phyloP scores from a whole-genome alignment of 2,797 vertebrate species.

The Varecia variegata region DNA sequence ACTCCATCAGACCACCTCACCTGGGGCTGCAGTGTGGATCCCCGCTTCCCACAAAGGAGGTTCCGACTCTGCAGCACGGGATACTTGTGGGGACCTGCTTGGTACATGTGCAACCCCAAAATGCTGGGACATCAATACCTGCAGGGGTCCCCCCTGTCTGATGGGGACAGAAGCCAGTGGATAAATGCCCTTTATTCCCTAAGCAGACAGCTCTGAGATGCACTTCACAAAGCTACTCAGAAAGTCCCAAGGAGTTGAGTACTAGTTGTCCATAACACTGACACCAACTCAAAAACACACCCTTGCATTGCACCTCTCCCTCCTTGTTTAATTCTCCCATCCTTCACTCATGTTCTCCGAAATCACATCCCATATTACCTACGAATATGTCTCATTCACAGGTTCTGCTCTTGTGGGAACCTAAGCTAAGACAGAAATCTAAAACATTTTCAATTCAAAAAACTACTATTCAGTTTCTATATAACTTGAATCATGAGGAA shows the following conservation, averaged over 20 bases:
- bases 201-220: neutral
- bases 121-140: neutral
- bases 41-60: neutral
- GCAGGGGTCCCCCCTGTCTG: too few species aligned
- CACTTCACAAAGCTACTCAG: neutral
- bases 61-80: neutral
- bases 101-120: neutral
- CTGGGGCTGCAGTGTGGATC: rapidly evolving
- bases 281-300: rapidly evolving
- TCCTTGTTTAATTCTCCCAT: neutral
- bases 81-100: neutral
- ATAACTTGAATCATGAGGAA: neutral
- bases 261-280: rapidly evolving
- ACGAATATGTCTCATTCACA: neutral
- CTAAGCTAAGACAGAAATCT: neutral
- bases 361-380: neutral
- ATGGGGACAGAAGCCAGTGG: neutral
- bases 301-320: neutral
- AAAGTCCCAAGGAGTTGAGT: neutral
- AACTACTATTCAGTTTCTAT: neutral
- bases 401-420: neutral
- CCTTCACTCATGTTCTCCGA: neutral
- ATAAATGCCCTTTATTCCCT: neutral
- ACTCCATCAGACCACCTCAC: neutral
- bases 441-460: neutral